Percentiles rank a stretch among this genome's conserved stretches.
phyloP scores from a whole-genome alignment of 2,797 vertebrate species.

The Semaprochilodus insignis region DNA sequence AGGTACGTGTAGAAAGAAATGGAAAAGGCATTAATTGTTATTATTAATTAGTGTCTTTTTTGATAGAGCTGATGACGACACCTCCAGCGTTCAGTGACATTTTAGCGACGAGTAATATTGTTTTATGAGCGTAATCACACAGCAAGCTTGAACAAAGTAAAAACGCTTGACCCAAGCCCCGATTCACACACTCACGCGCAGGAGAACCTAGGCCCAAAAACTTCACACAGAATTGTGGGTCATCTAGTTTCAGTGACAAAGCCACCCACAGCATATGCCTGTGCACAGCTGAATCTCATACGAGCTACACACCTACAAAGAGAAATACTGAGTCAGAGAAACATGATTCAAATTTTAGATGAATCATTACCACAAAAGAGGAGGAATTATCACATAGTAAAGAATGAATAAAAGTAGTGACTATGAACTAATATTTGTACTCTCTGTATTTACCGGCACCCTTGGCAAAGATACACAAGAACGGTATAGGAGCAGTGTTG shows the following conservation, averaged over 20 bases:
- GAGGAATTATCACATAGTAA: conserved; percentile 2
- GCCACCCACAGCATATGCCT: neutral
- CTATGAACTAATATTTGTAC: neutral
- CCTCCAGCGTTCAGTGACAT: too few relatives aligned
- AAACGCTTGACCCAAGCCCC: conserved; percentile 4
- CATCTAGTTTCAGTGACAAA: conserved; percentile 10
- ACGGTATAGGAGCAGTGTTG: neutral
- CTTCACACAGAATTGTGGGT: conserved; percentile 24
- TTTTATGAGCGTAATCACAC: neutral
- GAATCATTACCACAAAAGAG: conserved; percentile 24
- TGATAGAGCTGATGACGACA: too few relatives aligned
- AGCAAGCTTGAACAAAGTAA: neutral
- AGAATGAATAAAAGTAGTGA: neutral
- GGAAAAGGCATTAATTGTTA: too few relatives aligned
- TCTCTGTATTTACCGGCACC: neutral
- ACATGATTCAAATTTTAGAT: conserved; percentile 30
- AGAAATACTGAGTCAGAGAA: conserved; percentile 56
- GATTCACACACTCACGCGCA: conserved; percentile 30
- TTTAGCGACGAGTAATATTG: too few relatives aligned
- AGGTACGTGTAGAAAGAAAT: neutral
- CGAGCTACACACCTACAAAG: conserved; percentile 45
- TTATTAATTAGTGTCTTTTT: too few relatives aligned
- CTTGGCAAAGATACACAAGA: neutral
- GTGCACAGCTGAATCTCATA: conserved; percentile 39
- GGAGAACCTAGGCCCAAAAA: neutral